These are phyloP conservation scores for Anhinga rufa DNA, from an alignment of 2,113 vertebrate genomes.

Conservation along the genomic window DNA sequence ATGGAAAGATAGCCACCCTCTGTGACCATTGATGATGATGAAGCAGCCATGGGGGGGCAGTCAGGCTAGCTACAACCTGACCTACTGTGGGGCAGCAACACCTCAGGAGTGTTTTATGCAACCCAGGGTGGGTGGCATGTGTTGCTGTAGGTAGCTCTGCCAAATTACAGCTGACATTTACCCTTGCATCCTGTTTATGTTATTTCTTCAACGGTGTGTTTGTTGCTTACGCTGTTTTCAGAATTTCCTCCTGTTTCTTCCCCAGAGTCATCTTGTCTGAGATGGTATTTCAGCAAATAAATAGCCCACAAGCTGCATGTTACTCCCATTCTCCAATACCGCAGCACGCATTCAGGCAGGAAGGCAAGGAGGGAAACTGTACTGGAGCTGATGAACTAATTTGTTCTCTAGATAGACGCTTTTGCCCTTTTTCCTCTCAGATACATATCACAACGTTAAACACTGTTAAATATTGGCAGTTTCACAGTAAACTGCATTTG, in stretches of 20 bases:
- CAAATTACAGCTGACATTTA: not conserved
- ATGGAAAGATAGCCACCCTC: not conserved
- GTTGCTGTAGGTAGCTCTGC: not conserved
- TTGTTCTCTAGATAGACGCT: not conserved
- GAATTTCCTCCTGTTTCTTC: not conserved
- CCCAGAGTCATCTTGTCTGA: not conserved
- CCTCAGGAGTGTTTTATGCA: rapidly evolving
- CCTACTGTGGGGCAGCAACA: not conserved
- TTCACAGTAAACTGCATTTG: not conserved
- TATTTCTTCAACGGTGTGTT: not conserved
- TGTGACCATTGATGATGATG: not conserved
- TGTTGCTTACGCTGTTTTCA: not conserved
- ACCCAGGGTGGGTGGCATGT: not conserved
- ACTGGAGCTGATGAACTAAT: not conserved
- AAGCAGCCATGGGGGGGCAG: not conserved
- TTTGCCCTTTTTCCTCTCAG: not conserved
- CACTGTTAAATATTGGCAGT: not conserved
- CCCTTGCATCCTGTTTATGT: rapidly evolving
- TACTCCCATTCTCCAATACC: not conserved
- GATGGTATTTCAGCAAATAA: not conserved
- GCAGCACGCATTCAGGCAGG: not conserved
- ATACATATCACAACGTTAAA: not conserved
- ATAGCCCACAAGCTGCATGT: not conserved
- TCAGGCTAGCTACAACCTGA: rapidly evolving
- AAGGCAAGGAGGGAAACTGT: not conserved